Evolutionary conservation across 2,797 vertebrate genomes (phyloP), one percentile per base, ranked within the genome.

Genomic region (Gallinago solitaria): DNA sequence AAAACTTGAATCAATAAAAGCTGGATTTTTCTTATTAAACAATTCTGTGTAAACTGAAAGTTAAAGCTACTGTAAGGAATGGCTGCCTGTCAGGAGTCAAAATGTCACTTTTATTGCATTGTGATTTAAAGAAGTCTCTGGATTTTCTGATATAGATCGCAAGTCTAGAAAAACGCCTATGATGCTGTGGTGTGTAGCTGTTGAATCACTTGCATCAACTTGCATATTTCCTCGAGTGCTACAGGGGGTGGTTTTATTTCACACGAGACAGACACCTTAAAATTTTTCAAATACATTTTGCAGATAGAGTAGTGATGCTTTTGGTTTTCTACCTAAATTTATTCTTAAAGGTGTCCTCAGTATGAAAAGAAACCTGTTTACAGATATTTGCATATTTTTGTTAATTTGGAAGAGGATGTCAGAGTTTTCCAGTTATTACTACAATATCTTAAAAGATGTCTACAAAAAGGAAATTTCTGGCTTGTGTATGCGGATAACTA

Each of bases 151-250:
- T 79, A 39, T 27, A 63, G 25, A 30, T 54, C 25, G 30, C 11
- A 73, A 20, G 10, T 90, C 9, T 17, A 56, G 57, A 83, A 75
- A 43, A 81, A n/a, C 3, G 39, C 11, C 6, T 43, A 1, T 50
- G 73, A 11, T 50, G 35, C 39, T 47, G 7, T 43, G 19, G 12
- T 35, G 18, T 24, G 24, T 39, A 73, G 64, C 53, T 53, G 39
- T 60, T 73, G 68, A 86, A 74, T 80, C 33, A 27, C 15, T 80
- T 77, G 3, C 2, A 5, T 57, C 20, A 37, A 37, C 17, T 35
- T 67, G 35, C 2, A 0, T 77, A 43, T 64, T 93, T 83, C 9
- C 25, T 77, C 0, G 0, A 51, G 43, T 71, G 24, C 35, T 48
- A 3, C 3, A 12, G 41, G 25, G 20, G 16, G 2, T 41, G 32